Evolutionary conservation across 2,797 vertebrate species (phyloP).

Genomic region (Gadopsis bispinosus): DNA sequence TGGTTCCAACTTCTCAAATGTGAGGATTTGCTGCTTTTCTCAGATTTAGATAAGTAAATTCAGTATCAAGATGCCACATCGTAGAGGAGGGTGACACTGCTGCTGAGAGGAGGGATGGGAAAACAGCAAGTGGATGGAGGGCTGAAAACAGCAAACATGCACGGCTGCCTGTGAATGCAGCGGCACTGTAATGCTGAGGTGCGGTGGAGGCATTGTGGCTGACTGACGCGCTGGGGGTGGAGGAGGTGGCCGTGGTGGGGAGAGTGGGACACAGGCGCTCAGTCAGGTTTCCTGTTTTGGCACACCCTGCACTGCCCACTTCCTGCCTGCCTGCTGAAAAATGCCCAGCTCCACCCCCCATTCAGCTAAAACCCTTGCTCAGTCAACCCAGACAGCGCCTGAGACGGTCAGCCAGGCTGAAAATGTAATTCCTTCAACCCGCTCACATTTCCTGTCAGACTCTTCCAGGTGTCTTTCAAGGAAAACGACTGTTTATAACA

Average conservation of each 20-base stretch:
- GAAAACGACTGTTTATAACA: background rate
- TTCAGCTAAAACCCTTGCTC: conserved; percentile 32
- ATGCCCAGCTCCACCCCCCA: conserved; percentile 52
- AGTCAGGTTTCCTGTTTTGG: conserved; percentile 81
- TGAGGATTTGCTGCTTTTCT: background rate
- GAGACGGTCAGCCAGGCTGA: conserved; percentile 37
- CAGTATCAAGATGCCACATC: background rate
- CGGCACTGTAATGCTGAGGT: conserved; percentile 34
- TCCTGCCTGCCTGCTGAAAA: conserved; percentile 78
- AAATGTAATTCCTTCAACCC: conserved; percentile 32
- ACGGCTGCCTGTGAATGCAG: conserved; percentile 30
- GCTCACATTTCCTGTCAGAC: conserved; percentile 50
- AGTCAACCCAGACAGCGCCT: conserved; percentile 66
- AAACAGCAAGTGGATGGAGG: conserved; percentile 23
- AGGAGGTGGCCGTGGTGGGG: conserved; percentile 2
- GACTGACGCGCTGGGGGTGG: conserved; percentile 28
- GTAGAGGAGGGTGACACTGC: background rate
- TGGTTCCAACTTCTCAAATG: background rate
- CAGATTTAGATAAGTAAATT: background rate
- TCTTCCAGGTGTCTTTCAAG: conserved; percentile 60
- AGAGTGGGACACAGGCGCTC: conserved; percentile 41
- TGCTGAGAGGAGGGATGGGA: conserved; percentile 1
- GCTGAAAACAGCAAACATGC: conserved; percentile 60
- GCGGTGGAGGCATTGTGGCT: conserved; percentile 36
- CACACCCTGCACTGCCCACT: conserved; percentile 81